Conservation (phyloP, 2,888 invertebrate species). For the Cheilosia impressa region DNA sequence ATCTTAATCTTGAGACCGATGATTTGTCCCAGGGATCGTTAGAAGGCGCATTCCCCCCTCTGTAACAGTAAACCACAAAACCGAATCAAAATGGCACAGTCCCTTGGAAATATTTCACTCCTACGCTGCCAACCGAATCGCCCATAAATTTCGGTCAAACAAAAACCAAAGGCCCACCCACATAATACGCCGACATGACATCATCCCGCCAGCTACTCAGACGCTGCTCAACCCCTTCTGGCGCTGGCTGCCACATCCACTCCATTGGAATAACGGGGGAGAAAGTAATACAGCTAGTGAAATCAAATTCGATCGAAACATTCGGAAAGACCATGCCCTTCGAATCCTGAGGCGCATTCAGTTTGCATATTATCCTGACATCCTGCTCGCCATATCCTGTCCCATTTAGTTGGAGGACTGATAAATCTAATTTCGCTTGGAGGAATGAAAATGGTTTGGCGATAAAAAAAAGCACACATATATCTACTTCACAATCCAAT, state of each 20-base stretch:
- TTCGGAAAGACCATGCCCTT: conserved; percentile 26
- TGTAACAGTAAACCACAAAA: conserved; percentile 50
- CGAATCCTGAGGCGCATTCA: conserved; percentile 44
- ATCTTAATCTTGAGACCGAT: conserved; percentile 60
- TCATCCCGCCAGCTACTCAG: conserved; percentile 23
- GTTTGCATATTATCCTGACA: conserved; percentile 67
- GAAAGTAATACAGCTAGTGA: conserved; percentile 55
- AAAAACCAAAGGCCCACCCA: conserved; percentile 60
- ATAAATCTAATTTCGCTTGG: conserved; percentile 70
- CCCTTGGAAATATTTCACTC: conserved; percentile 56
- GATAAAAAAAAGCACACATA: conserved; percentile 13
- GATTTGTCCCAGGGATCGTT: conserved; percentile 51
- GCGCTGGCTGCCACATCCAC: not conserved
- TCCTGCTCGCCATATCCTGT: conserved; percentile 69
- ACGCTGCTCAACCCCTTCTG: conserved; percentile 22
- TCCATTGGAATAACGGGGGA: not conserved
- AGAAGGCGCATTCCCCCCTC: not conserved
- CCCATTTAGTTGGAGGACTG: conserved; percentile 69
- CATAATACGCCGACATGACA: conserved; percentile 58
- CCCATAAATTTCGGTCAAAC: conserved; percentile 68
- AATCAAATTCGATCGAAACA: conserved; percentile 49
- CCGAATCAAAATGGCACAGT: conserved; percentile 37
- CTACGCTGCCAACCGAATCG: conserved; percentile 63
- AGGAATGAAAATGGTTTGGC: conserved; percentile 30
- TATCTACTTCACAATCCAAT: conserved; percentile 15